These are phyloP conservation scores for Molossus molossus DNA, from an alignment of 2,797 vertebrate species.

Conservation along the genomic window DNA sequence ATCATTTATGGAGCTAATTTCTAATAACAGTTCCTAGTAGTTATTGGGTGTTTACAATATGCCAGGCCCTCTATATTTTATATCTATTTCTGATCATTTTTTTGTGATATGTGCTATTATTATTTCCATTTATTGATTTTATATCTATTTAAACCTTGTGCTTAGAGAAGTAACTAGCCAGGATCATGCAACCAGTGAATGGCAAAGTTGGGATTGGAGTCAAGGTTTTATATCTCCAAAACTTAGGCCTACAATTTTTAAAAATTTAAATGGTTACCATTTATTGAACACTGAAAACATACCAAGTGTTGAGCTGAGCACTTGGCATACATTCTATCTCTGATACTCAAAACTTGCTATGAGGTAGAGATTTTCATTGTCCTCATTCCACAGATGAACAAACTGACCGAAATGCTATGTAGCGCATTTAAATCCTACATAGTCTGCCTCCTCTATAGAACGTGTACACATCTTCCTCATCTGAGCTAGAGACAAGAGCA, in stretches of 20 bases:
- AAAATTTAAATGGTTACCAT: background rate
- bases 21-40: background rate
- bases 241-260: background rate
- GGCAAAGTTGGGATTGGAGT: background rate
- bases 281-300: background rate
- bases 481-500: background rate
- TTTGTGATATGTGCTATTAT: background rate
- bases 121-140: constrained; percentile 18
- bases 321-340: background rate
- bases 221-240: background rate
- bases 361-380: background rate
- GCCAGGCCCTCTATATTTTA: background rate
- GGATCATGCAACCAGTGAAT: background rate
- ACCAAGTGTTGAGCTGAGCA: background rate
- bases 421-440: background rate
- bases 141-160: constrained; percentile 7
- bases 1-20: background rate
- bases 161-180: background rate
- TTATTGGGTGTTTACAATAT: background rate
- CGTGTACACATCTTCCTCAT: background rate
- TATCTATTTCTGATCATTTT: background rate
- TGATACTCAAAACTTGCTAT: background rate
- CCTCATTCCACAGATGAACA: background rate
- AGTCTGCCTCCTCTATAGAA: background rate
- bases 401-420: background rate